phyloP scores from a whole-genome alignment of 1,140 invertebrate genomes.

The Heliconius nattereri region DNA sequence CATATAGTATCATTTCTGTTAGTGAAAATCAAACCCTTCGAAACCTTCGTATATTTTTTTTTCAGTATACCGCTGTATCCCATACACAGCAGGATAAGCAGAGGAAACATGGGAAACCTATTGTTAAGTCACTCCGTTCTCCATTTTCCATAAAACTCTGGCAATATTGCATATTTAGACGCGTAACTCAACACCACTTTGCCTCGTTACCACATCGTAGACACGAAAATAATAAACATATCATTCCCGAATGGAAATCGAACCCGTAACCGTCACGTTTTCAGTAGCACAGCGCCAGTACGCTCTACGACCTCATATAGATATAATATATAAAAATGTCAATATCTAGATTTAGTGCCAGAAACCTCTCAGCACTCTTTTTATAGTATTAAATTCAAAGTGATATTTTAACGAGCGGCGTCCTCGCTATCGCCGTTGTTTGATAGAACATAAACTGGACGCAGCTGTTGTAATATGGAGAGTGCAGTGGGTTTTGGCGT shows the following conservation, averaged over 20 bases:
- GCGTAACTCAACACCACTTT: background rate
- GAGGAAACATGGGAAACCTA: background rate
- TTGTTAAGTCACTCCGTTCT: background rate
- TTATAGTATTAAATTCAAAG: conserved; percentile 16
- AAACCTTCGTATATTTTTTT: background rate
- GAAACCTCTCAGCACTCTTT: background rate
- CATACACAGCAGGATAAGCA: background rate
- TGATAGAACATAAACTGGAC: conserved; percentile 14
- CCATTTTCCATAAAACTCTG: background rate
- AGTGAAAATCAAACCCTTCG: no score
- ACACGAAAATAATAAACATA: background rate
- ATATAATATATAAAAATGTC: background rate
- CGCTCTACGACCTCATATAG: background rate
- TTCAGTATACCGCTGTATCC: background rate
- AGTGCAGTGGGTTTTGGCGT: conserved; percentile 12
- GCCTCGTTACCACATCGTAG: background rate
- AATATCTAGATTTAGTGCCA: background rate
- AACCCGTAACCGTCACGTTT: background rate
- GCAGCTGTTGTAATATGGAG: background rate
- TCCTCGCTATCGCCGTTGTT: conserved; percentile 3
- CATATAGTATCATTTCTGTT: no score
- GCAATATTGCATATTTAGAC: background rate
- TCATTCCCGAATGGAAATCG: background rate
- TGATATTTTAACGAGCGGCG: conserved; percentile 9
- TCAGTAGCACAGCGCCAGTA: no score